Evolutionary conservation across 2,113 vertebrate species (phyloP).

Genomic region (Leptobrachium leishanense): DNA sequence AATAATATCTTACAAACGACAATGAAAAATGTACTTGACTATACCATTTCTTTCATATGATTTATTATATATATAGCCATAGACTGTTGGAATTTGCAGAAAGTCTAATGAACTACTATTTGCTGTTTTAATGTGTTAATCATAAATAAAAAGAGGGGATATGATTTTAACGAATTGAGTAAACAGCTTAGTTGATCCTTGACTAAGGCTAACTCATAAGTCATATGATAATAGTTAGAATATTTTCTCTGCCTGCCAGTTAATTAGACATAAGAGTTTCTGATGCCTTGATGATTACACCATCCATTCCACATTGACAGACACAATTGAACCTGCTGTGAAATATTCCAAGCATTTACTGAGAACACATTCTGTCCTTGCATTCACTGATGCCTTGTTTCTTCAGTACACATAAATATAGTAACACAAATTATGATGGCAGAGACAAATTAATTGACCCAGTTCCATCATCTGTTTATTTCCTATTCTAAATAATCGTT

Average conservation of each 20-base stretch:
- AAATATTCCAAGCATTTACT: neutral
- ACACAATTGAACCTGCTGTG: neutral
- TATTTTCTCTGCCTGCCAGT: conserved; percentile 3
- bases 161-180: no score
- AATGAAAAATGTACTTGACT: no score
- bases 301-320: neutral
- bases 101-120: no score
- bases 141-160: no score
- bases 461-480: neutral
- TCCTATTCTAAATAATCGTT: no score
- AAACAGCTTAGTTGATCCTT: neutral
- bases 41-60: no score
- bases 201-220: neutral
- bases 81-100: no score
- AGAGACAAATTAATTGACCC: neutral
- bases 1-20: no score
- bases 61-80: no score
- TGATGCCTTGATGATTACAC: neutral
- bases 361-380: neutral
- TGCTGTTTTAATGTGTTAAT: no score
- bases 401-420: conserved; percentile 14
- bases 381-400: conserved; percentile 24
- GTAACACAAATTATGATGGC: neutral
- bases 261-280: conserved; percentile 3
- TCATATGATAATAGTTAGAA: conserved; percentile 19